Percentiles rank a stretch among this genome's conserved stretches.
These are phyloP conservation scores for Motacilla tschutschensis DNA, from an alignment of 2,113 vertebrate genomes.

Conservation along the genomic window DNA sequence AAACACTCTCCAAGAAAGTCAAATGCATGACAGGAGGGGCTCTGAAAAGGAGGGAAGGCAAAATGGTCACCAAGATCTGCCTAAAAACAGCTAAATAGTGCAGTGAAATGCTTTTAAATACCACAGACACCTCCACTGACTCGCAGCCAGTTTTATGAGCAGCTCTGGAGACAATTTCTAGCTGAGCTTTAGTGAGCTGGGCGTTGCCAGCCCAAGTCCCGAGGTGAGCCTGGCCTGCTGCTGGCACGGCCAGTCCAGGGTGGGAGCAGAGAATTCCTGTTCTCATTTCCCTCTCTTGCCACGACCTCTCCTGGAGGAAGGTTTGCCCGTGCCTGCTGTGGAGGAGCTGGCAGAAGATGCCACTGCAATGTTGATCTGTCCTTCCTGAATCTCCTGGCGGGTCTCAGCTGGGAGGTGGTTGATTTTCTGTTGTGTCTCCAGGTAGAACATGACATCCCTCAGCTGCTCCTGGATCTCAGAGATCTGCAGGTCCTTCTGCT, in stretches of 20 bases:
- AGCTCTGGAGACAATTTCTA: slow-evolving; percentile 52
- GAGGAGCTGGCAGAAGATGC: slow-evolving; percentile 73
- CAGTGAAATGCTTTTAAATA: slow-evolving; percentile 45
- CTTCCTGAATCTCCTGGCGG: slow-evolving; percentile 93
- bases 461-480: slow-evolving; percentile 93
- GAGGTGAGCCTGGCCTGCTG: neutral
- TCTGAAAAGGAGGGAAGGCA: slow-evolving; percentile 56
- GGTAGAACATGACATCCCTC: slow-evolving; percentile 95
- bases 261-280: neutral
- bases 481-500: slow-evolving; percentile 86
- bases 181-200: slow-evolving; percentile 37
- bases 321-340: slow-evolving; percentile 57
- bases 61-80: slow-evolving; percentile 52
- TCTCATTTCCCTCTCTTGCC: slow-evolving; percentile 90
- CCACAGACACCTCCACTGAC: slow-evolving; percentile 23
- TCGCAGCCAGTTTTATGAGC: slow-evolving; percentile 53
- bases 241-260: neutral
- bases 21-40: neutral
- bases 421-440: slow-evolving; percentile 93
- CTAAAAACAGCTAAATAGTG: slow-evolving; percentile 54
- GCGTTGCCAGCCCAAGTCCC: slow-evolving; percentile 4
- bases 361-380: slow-evolving; percentile 91
- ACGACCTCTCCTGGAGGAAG: slow-evolving; percentile 84
- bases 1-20: slow-evolving; percentile 21
- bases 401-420: slow-evolving; percentile 87